Conservation (phyloP, 2,113 vertebrate species). For the Scophthalmus maximus region DNA sequence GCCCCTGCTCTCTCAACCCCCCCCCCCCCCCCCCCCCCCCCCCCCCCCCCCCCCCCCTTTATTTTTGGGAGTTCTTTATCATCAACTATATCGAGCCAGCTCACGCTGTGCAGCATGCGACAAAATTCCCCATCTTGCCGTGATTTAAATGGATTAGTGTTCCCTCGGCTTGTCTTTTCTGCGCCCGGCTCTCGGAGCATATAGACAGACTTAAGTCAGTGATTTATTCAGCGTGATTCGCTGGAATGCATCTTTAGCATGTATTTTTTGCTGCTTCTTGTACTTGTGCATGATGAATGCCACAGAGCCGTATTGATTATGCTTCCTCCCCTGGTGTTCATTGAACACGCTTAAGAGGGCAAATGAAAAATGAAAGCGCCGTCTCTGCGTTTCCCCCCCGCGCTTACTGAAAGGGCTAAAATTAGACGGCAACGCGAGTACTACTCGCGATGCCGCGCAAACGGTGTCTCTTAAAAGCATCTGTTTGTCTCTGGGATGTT, state of each 20-base stretch:
- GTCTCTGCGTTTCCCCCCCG: conserved; percentile 55
- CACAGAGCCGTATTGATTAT: conserved; percentile 79
- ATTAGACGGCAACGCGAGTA: conserved; percentile 68
- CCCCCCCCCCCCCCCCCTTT: neutral
- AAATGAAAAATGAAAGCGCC: conserved; percentile 80
- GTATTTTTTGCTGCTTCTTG: conserved; percentile 43
- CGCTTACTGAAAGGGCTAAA: conserved; percentile 75
- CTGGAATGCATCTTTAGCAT: conserved; percentile 48
- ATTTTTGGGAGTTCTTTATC: conserved; percentile 57
- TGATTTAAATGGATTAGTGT: conserved; percentile 71
- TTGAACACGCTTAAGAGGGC: conserved; percentile 74
- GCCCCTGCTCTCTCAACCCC: conserved; percentile 14
- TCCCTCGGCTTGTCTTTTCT: conserved; percentile 52
- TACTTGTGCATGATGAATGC: conserved; percentile 79
- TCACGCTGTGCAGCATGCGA: conserved; percentile 53
- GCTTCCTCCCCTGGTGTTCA: conserved; percentile 71
- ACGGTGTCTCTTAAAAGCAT: conserved; percentile 59
- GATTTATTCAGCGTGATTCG: conserved; percentile 68
- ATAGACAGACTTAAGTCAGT: conserved; percentile 58
- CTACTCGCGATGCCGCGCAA: conserved; percentile 34
- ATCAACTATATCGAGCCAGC: conserved; percentile 47
- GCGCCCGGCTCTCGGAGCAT: conserved; percentile 33
- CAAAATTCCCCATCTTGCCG: conserved; percentile 61
- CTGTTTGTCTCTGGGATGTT: conserved; percentile 65
- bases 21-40: neutral